Evolutionary conservation across 2,888 invertebrate genomes (phyloP).

Genomic region (Cheilosia scutellata): DNA sequence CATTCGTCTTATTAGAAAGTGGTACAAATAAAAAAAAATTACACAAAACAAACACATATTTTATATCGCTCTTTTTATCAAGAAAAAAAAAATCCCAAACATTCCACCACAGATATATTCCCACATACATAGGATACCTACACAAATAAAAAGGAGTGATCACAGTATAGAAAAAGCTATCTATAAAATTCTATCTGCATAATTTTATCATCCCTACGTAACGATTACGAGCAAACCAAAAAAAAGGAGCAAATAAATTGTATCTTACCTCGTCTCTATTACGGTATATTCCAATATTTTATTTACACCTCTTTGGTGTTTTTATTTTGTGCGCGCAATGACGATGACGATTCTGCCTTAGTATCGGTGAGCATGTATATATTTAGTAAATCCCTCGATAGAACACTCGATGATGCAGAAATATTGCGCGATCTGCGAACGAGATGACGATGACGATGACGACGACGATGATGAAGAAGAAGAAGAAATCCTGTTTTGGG

Average conservation of each 20-base stretch:
- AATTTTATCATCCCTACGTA: conserved; percentile 7
- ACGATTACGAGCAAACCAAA: background rate
- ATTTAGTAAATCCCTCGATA: conserved; percentile 44
- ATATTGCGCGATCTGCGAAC: conserved; percentile 44
- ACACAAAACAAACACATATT: conserved; percentile 24
- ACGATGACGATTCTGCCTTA: conserved; percentile 41
- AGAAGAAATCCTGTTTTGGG: conserved; percentile 70
- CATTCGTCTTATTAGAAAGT: conserved; percentile 19
- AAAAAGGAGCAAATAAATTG: conserved; percentile 52
- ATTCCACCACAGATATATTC: background rate
- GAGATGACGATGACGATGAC: background rate
- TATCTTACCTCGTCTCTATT: conserved; percentile 72
- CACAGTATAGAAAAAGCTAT: background rate
- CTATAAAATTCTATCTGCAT: background rate
- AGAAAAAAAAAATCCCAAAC: conserved; percentile 7
- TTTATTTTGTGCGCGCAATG: conserved; percentile 52
- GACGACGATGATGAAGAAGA: conserved; percentile 9
- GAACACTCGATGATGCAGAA: conserved; percentile 32
- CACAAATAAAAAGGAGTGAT: conserved; percentile 5
- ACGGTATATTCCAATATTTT: conserved; percentile 72
- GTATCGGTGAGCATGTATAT: conserved; percentile 5
- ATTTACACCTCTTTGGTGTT: conserved; percentile 45
- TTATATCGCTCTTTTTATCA: background rate
- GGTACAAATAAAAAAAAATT: background rate
- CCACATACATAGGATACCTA: background rate